phyloP scores from a whole-genome alignment of 2,113 vertebrate genomes.

The Lamprotornis superbus region DNA sequence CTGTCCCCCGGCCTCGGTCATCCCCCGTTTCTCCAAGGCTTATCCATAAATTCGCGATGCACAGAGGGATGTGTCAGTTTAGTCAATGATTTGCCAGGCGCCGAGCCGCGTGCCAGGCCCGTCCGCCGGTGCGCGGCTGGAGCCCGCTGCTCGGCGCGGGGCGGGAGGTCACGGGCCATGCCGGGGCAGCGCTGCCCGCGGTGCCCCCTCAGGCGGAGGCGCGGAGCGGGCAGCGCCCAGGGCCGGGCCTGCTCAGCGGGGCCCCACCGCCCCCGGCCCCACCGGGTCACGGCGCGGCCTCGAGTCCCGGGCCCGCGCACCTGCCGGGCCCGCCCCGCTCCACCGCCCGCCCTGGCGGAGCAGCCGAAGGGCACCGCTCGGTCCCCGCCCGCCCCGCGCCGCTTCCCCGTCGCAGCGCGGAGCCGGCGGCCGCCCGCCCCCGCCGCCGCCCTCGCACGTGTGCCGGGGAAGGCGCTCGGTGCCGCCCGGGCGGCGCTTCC shows the following conservation, averaged over 20 bases:
- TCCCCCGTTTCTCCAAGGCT: not conserved
- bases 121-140: accelerated
- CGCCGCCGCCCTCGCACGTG: too few relatives aligned
- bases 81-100: not conserved
- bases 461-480: too few relatives aligned
- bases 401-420: too few relatives aligned
- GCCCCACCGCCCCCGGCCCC: not conserved
- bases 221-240: not conserved
- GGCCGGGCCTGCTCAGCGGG: not conserved
- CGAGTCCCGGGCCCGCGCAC: not conserved
- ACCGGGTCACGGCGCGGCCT: not conserved
- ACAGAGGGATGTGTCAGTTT: accelerated
- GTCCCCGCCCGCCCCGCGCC: too few relatives aligned
- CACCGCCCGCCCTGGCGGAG: too few relatives aligned
- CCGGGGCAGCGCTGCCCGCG: not conserved
- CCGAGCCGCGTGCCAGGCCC: not conserved
- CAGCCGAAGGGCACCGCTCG: not conserved
- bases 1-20: not conserved
- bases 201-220: not conserved
- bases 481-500: too few relatives aligned
- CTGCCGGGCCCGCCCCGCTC: not conserved
- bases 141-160: not conserved
- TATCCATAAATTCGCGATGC: not conserved
- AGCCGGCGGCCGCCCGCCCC: too few relatives aligned
- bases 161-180: not conserved